Percentiles rank a stretch among this genome's conserved stretches.
Conservation (phyloP, 1,140 invertebrate genomes). For the Argopecten irradians region DNA sequence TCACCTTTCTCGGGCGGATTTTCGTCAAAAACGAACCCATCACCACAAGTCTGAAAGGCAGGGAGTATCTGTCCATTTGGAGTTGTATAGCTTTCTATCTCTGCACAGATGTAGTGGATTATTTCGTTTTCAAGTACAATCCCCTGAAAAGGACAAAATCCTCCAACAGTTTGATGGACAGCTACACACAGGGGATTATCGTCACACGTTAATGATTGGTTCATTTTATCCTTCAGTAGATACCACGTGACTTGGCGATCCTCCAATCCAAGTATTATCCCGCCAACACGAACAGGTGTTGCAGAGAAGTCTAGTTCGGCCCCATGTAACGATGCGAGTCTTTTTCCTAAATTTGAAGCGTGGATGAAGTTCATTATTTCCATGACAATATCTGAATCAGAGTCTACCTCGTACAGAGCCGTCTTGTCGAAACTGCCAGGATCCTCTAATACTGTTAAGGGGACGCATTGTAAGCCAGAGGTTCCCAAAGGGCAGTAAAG, state of each 20-base stretch:
- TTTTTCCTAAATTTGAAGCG: constrained; percentile 42
- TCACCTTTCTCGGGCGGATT: background rate
- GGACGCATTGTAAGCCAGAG: background rate
- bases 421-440: background rate
- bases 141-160: background rate
- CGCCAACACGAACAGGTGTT: constrained; percentile 27
- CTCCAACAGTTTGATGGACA: background rate
- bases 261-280: constrained; percentile 23
- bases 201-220: background rate
- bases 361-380: constrained; percentile 42
- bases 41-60: background rate
- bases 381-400: background rate
- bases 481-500: constrained; percentile 26
- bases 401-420: constrained; percentile 34
- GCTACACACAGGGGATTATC: background rate
- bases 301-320: constrained; percentile 48
- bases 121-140: background rate
- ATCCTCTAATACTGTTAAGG: background rate
- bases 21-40: constrained; percentile 24
- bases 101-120: background rate
- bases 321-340: constrained; percentile 33
- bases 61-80: background rate
- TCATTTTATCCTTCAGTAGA: background rate
- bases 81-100: background rate
- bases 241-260: constrained; percentile 51